Base-by-base conservation (phyloP, 2,113 vertebrate genomes). In the Corapipo altera region DNA sequence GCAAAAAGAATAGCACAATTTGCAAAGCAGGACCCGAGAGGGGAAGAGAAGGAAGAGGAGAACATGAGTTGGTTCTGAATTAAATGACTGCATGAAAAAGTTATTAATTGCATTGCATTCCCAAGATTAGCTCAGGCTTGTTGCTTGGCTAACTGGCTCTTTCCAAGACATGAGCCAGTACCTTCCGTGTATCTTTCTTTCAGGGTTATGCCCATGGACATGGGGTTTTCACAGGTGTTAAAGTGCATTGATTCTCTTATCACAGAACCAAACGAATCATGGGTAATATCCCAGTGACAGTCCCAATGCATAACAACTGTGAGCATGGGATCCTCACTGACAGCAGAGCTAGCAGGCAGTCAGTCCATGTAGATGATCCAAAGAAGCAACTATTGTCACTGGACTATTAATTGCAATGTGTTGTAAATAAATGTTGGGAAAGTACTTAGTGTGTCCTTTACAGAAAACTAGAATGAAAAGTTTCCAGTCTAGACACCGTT, bases 281-380 rank as follows among this genome's bases (percentile, higher is more conserved):
- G 14, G 12, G 7, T 67, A 39, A 62, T 18, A 11, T 62, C 43
- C 27, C 41, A 48, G 49, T 0, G 2, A 57, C 18, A 33, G 15
- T 44, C 28, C 26, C 2, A 2, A 27, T 18, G 32, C 4, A 0
- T 32, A n/a, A 61, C 21, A 43, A 10, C 35, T 71, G 30, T 4
- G 4, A 46, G 39, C 1, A 1, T 27, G 23, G 43, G 41, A 57
- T 61, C 52, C 30, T 69, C 37, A 11, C 66, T 57, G 37, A 15
- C 18, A 30, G 30, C 54, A 51, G 33, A 72, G 41, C 39, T 55
- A 32, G 23, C 28, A 35, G 51, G 46, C 21, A 24, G 33, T 55
- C 72, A 33, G 17, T 46, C 48, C 11, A 1, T 30, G 26, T 33
- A 33, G 73, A 70, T 20, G n/a, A 54, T 35, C 28, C 67, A 58